Percentiles rank a stretch among this genome's conserved stretches.
Evolutionary conservation across 2,113 vertebrate species (phyloP).

Genomic region (Tragelaphus imberbis): DNA sequence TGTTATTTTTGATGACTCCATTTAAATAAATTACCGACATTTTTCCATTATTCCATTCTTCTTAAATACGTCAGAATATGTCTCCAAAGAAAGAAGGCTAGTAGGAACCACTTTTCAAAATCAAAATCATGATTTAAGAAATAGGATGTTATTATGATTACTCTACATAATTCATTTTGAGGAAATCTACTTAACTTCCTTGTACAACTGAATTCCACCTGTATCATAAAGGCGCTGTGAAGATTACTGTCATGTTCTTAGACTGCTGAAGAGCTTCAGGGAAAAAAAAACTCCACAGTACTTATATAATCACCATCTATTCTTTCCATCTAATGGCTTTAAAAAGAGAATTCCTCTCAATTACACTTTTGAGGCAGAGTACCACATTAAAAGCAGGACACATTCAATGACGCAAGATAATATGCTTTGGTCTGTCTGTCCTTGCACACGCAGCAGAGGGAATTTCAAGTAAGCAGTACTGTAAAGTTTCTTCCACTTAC

Average conservation of each 20-base stretch:
- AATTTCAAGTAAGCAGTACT: not conserved
- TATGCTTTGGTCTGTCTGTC: not conserved
- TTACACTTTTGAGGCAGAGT: not conserved
- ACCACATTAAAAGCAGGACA: not conserved
- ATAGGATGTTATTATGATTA: not conserved
- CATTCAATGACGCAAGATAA: not conserved
- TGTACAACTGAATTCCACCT: not conserved
- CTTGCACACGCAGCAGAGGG: not conserved
- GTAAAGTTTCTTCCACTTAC: not conserved
- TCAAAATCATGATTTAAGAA: not conserved
- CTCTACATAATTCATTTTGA: not conserved
- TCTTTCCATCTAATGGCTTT: constrained; percentile 18
- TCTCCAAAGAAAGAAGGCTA: not conserved
- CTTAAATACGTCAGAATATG: not conserved
- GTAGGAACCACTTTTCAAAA: not conserved
- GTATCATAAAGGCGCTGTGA: not conserved
- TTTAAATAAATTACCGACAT: not conserved
- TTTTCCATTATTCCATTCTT: not conserved
- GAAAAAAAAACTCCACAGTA: not conserved
- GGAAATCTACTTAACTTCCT: not conserved
- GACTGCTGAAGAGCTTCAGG: not conserved
- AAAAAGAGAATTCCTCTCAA: constrained; percentile 17
- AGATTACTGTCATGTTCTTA: not conserved
- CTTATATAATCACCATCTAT: constrained; percentile 36
- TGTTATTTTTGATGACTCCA: not conserved